Evolutionary conservation across 2,113 vertebrate species (phyloP).

Genomic region (Rhineura floridana): DNA sequence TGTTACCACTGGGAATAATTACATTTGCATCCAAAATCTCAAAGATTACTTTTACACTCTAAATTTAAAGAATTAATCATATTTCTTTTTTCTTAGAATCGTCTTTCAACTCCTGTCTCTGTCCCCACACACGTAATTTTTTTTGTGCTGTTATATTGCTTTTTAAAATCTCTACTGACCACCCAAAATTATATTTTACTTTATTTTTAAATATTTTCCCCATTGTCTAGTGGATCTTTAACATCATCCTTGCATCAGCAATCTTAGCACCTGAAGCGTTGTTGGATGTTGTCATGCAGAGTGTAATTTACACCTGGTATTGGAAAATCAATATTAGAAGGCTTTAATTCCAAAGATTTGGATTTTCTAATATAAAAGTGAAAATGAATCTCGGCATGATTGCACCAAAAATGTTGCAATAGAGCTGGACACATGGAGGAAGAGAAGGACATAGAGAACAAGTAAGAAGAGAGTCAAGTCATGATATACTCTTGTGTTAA

Average conservation of each 20-base stretch:
- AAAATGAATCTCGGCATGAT: constrained; percentile 75
- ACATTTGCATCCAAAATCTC: constrained; percentile 10
- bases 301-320: constrained; percentile 79
- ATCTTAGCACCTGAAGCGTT: constrained; percentile 21
- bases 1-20: not conserved
- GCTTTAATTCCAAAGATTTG: constrained; percentile 75
- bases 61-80: not conserved
- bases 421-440: constrained; percentile 36
- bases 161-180: not conserved
- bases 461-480: not conserved
- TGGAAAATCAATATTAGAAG: constrained; percentile 77
- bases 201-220: constrained; percentile 26
- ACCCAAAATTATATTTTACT: constrained; percentile 36
- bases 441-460: not conserved
- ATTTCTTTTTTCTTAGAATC: not conserved
- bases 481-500: constrained; percentile 25
- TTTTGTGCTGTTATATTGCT: not conserved
- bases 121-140: not conserved
- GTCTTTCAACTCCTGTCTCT: not conserved
- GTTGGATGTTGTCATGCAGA: constrained; percentile 61
- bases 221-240: constrained; percentile 14
- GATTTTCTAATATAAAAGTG: constrained; percentile 79
- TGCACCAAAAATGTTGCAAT: constrained; percentile 65
- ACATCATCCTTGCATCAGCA: not conserved
- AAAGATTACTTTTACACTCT: constrained; percentile 1